These are phyloP conservation scores for Solen grandis DNA, from an alignment of 1,140 invertebrate species.

Conservation along the genomic window DNA sequence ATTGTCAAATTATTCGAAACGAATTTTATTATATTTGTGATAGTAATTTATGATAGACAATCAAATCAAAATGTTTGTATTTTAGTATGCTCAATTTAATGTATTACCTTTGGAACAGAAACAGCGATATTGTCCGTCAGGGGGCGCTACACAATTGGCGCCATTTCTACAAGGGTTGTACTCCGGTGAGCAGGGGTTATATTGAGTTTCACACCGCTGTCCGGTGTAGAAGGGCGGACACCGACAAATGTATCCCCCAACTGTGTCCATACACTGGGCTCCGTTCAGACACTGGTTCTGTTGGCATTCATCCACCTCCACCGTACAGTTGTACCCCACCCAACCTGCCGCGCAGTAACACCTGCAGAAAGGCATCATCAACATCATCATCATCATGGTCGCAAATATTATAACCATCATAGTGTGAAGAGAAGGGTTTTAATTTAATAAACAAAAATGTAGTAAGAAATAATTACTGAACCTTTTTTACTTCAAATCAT, in stretches of 20 bases:
- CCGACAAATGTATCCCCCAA: slow-evolving; percentile 19
- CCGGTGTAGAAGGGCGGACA: slow-evolving; percentile 28
- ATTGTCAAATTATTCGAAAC: no score
- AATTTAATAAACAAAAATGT: no score
- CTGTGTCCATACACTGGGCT: slow-evolving; percentile 2
- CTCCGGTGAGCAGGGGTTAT: slow-evolving; percentile 19
- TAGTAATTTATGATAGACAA: no score
- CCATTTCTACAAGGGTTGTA: slow-evolving; percentile 30
- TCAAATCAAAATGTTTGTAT: no score
- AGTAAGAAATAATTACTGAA: no score
- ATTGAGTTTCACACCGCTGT: slow-evolving; percentile 17
- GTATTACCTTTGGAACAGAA: background rate
- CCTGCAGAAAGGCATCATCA: no score
- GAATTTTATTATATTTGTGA: no score
- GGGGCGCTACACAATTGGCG: slow-evolving; percentile 1
- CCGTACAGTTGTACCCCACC: slow-evolving; percentile 51
- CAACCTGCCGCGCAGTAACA: slow-evolving; percentile 52
- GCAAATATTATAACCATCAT: no score
- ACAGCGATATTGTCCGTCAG: slow-evolving; percentile 16
- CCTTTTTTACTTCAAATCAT: no score
- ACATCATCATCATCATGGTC: no score
- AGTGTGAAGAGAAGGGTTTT: no score
- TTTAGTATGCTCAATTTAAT: no score
- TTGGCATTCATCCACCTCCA: slow-evolving; percentile 43
- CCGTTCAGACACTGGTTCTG: slow-evolving; percentile 9